Evolutionary conservation across 2,113 vertebrate genomes (phyloP), one percentile per base, ranked within the genome.

Genomic region (Coptodon rendalli): DNA sequence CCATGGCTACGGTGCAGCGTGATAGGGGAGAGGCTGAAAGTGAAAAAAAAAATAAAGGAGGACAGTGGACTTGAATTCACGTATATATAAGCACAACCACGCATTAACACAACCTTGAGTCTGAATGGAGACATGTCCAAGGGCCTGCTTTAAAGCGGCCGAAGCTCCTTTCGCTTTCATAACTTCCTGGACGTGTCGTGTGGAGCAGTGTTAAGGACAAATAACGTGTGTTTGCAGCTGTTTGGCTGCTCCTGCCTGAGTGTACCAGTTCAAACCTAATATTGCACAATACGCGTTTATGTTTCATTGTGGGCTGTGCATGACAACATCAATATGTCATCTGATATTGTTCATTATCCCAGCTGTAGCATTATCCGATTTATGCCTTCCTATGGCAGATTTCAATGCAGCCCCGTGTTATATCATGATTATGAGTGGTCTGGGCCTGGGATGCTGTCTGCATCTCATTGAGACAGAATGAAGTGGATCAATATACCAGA

Each of bases 401-500:
- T 93, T 93, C 90, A 89, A 93, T 92, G 87, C 85, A 84, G 85
- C 81, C 29, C n/a, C 63, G 92, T 87, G 94, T 94, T 95, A 93
- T 90, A 94, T 96, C 91, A 95, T 95, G 94, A 96, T 96, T 95
- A 95, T 94, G 95, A 92, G 91, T 87, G 68, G 89, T 71, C 91
- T 80, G 90, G 91, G 83, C 59, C 92, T 40, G 88, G 89, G 91
- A 91, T 88, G 92, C 93, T 92, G 94, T 96, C 95, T 95, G 94
- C 93, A 95, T 96, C 96, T 96, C 96, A 96, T 96, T 95, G 88
- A 85, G 63, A 54, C 84, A 91, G 90, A 94, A 96, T 94, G 89
- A 95, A 95, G 90, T 91, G 93, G 95, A 96, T 97, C 96, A 93
- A 97, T 97, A 96, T 94, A 94, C 91, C 93, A 89, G 92, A 90